These are phyloP conservation scores for Electrona antarctica DNA, from an alignment of 2,113 vertebrate genomes.

Conservation along the genomic window DNA sequence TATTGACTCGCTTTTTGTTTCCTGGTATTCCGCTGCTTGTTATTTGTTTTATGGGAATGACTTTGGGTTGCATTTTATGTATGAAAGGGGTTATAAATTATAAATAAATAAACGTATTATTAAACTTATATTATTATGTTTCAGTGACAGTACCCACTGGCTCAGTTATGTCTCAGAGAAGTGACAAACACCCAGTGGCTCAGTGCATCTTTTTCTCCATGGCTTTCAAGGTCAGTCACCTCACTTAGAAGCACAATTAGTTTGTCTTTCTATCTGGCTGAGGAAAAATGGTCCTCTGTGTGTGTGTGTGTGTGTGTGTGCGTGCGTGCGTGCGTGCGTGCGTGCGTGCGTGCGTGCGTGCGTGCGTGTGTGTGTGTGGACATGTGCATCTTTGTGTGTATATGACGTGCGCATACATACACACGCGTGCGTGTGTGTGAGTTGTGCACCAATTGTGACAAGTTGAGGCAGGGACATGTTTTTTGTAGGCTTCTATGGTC, in stretches of 20 bases:
- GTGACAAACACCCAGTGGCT: too few species aligned
- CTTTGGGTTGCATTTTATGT: too few species aligned
- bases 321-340: constrained; percentile 8
- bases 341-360: not conserved
- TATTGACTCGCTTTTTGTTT: too few species aligned
- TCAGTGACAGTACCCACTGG: too few species aligned
- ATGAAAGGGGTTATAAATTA: too few species aligned
- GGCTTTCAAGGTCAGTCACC: constrained; percentile 67
- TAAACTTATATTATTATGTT: too few species aligned
- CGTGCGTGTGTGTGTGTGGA: constrained; percentile 5
- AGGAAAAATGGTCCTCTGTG: constrained; percentile 27
- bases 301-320: constrained; percentile 18
- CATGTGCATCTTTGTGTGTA: not conserved
- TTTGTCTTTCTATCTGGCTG: constrained; percentile 50
- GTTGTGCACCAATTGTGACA: too few species aligned
- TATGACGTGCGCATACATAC: too few species aligned
- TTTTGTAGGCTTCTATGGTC: constrained; percentile 27
- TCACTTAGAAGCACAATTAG: constrained; percentile 65
- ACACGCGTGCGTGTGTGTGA: constrained; percentile 3
- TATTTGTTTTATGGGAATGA: too few species aligned
- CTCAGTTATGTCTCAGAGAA: too few species aligned
- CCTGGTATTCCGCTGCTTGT: too few species aligned
- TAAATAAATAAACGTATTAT: too few species aligned
- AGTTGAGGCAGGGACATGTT: constrained; percentile 18
- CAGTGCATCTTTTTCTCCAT: constrained; percentile 33